phyloP scores from a whole-genome alignment of 2,888 invertebrate species.

The Antitype chi region DNA sequence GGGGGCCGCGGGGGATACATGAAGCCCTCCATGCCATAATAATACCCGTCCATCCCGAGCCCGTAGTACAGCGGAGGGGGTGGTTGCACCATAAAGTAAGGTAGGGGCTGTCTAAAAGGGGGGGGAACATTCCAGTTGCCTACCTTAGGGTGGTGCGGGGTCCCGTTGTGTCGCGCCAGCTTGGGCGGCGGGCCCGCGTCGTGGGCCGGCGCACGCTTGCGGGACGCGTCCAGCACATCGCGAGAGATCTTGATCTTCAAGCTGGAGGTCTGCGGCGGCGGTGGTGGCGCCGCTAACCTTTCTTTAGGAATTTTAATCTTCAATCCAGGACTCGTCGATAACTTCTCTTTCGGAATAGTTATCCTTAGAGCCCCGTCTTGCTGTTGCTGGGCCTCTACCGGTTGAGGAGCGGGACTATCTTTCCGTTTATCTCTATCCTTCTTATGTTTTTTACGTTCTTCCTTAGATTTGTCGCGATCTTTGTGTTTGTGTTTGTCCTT shows the following conservation, averaged over 20 bases:
- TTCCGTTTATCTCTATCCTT: constrained; percentile 90
- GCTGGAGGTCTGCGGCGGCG: constrained; percentile 83
- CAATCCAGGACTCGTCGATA: constrained; percentile 89
- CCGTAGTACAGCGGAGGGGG: constrained; percentile 82
- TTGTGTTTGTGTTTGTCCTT: constrained; percentile 95
- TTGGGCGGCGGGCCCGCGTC: constrained; percentile 78
- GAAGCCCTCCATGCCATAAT: constrained; percentile 74
- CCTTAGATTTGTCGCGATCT: constrained; percentile 93
- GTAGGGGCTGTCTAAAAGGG: constrained; percentile 79
- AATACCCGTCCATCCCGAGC: constrained; percentile 86
- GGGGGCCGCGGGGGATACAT: constrained; percentile 78
- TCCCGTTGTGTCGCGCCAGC: constrained; percentile 83
- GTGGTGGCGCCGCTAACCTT: constrained; percentile 90
- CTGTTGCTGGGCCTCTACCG: constrained; percentile 58
- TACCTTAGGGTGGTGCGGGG: constrained; percentile 84
- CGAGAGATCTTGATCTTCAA: constrained; percentile 96
- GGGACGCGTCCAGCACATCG: constrained; percentile 90
- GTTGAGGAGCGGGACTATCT: constrained; percentile 70
- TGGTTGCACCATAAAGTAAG: constrained; percentile 85
- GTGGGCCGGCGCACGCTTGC: constrained; percentile 73
- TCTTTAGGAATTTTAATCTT: constrained; percentile 96
- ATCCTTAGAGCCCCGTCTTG: constrained; percentile 82
- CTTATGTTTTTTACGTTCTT: constrained; percentile 94
- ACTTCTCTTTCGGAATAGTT: constrained; percentile 86
- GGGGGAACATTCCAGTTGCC: constrained; percentile 83